phyloP scores from a whole-genome alignment of 2,113 vertebrate species.

The Triplophysa rosa region DNA sequence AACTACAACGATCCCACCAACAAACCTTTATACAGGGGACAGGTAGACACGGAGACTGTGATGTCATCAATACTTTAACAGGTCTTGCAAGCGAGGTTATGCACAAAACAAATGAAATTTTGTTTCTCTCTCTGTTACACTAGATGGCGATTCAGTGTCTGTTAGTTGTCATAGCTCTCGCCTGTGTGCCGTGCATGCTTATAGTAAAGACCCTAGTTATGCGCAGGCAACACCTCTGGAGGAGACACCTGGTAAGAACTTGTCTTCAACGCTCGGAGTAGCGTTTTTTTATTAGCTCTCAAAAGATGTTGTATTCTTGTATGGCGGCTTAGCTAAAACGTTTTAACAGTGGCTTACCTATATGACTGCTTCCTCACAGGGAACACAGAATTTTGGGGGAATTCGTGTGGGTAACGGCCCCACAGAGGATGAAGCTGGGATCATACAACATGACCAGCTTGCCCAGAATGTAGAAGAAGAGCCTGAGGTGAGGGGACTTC shows the following conservation, averaged over 20 bases:
- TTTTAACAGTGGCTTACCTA: constrained; percentile 44
- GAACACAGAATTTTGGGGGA: constrained; percentile 93
- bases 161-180: constrained; percentile 85
- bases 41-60: constrained; percentile 73
- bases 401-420: constrained; percentile 96
- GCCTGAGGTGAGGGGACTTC: constrained; percentile 84
- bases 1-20: constrained; percentile 80
- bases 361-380: constrained; percentile 71
- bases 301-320: background rate
- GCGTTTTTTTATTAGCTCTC: too few relatives aligned
- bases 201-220: constrained; percentile 90
- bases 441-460: constrained; percentile 97
- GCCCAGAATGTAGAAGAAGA: constrained; percentile 91
- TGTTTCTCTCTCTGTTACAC: constrained; percentile 29
- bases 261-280: background rate
- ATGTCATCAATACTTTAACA: background rate
- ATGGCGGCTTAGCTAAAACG: background rate
- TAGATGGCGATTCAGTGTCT: constrained; percentile 87
- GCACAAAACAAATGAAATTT: background rate
- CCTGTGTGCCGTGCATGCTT: constrained; percentile 94
- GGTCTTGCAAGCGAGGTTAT: background rate
- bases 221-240: constrained; percentile 85
- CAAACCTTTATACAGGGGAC: constrained; percentile 88
- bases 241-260: constrained; percentile 85
- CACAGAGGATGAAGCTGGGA: constrained; percentile 97